Base-by-base conservation (phyloP, 2,797 vertebrate genomes). In the Brotogeris chrysoptera region DNA sequence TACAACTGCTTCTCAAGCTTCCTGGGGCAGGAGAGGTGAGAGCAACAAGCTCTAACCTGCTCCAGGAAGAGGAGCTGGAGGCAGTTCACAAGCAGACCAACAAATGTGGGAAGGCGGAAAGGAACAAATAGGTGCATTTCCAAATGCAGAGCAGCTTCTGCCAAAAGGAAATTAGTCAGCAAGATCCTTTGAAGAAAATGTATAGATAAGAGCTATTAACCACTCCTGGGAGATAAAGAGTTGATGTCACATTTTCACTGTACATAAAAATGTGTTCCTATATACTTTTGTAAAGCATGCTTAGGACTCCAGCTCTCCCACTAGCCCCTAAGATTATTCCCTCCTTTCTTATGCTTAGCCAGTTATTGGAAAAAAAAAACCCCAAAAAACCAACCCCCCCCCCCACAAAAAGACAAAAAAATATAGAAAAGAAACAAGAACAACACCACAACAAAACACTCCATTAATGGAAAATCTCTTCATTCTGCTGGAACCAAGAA, bases 121-220 rank as follows among this genome's bases (percentile, higher is more conserved):
- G 74, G n/a, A 95, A 55, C 47, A 81, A 57, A 70, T 43, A 61
- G 23, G 25, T 90, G 25, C n/a, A 27, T 86, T 90, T 93, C 77
- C 50, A 95, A 83, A 86, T 38, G 73, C 78, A 84, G 50, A 84
- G 36, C 24, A 70, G 47, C 55, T 86, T 93, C 80, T 90, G 59
- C 63, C 71, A 66, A 64, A 94, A 92, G 46, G 43, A 92, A 80
- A 88, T 64, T 65, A 7, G 9, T 86, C 81, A 90, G 65, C 64
- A 83, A 86, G 69, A 20, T 57, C 70, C 71, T 92, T 90, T 92
- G 93, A 95, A 86, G 86, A 77, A 86, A 92, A 63, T 25, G 11
- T 52, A 47, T 47, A 82, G 60, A 80, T 60, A 84, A 70, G 74
- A 94, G 66, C 74, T 70, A 88, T 81, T 86, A 90, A 90, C 66